Conservation (phyloP, 37 sponge, comb jelly and placozoan species). For the Aplysina aerophoba region DNA sequence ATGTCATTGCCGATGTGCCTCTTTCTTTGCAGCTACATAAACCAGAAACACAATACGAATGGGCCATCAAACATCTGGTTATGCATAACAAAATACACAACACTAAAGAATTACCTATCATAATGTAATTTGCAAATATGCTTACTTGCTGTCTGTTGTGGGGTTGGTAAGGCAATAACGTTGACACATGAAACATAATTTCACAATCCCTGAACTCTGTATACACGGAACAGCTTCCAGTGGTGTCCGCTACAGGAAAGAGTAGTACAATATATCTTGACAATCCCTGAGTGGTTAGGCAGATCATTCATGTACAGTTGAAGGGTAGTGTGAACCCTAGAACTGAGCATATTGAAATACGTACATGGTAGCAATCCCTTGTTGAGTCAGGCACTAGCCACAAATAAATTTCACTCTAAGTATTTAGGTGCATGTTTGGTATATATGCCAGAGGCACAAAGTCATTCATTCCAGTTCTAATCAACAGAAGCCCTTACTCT, state of each 20-base stretch:
- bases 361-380: too few relatives aligned
- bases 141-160: constrained; percentile 90
- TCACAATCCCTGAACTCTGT: constrained; percentile 77
- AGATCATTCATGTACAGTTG: too few relatives aligned
- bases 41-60: background rate
- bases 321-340: too few relatives aligned
- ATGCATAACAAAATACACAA: background rate
- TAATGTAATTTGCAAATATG: background rate
- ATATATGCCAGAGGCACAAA: too few relatives aligned
- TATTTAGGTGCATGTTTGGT: too few relatives aligned
- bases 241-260: constrained; percentile 87
- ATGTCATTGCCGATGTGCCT: constrained; percentile 99
- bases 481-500: too few relatives aligned
- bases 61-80: background rate
- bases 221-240: constrained; percentile 88
- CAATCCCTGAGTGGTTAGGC: too few relatives aligned
- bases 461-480: too few relatives aligned
- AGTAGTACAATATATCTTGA: too few relatives aligned
- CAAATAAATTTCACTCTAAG: too few relatives aligned
- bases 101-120: background rate
- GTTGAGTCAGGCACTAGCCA: too few relatives aligned
- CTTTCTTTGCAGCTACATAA: constrained; percentile 83
- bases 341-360: too few relatives aligned
- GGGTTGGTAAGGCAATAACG: constrained; percentile 81
- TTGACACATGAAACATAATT: constrained; percentile 98